Conservation (phyloP, 2,113 vertebrate genomes). For the Leptobrachium leishanense region DNA sequence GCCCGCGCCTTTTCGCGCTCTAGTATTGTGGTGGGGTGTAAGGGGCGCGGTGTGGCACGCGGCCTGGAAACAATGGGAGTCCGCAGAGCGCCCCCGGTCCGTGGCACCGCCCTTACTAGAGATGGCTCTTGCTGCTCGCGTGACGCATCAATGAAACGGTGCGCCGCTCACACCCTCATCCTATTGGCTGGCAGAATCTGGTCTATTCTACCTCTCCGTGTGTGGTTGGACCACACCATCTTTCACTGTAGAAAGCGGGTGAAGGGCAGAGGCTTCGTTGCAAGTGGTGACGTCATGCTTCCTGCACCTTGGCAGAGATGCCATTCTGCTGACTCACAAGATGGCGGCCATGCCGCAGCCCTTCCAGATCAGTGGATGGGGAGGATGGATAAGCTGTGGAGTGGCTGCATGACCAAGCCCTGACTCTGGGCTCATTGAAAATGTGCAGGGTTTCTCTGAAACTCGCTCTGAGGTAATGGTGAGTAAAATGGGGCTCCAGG, state of each 20-base stretch:
- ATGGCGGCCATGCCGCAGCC: background rate
- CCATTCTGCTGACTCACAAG: conserved; percentile 15
- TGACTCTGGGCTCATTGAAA: too few relatives aligned
- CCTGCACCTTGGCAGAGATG: background rate
- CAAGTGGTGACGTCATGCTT: conserved; percentile 21
- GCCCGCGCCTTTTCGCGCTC: too few relatives aligned
- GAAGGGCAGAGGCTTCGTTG: background rate
- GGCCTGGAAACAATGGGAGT: too few relatives aligned
- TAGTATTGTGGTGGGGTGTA: too few relatives aligned
- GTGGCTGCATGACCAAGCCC: too few relatives aligned
- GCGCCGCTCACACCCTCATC: background rate
- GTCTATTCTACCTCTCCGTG: background rate
- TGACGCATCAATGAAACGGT: background rate
- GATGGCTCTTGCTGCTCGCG: background rate
- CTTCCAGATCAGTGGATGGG: background rate
- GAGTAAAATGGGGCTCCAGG: too few relatives aligned
- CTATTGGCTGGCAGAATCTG: background rate
- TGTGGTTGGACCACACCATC: background rate
- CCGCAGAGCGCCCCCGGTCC: background rate
- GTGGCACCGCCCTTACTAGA: background rate
- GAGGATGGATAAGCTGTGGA: too few relatives aligned
- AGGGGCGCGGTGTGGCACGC: too few relatives aligned
- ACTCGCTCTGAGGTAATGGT: too few relatives aligned
- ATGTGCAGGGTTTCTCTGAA: too few relatives aligned
- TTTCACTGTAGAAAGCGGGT: background rate